Percentiles rank a stretch among this genome's conserved stretches.
Conservation (phyloP, 2,113 vertebrate genomes). For the Columbina picui region DNA sequence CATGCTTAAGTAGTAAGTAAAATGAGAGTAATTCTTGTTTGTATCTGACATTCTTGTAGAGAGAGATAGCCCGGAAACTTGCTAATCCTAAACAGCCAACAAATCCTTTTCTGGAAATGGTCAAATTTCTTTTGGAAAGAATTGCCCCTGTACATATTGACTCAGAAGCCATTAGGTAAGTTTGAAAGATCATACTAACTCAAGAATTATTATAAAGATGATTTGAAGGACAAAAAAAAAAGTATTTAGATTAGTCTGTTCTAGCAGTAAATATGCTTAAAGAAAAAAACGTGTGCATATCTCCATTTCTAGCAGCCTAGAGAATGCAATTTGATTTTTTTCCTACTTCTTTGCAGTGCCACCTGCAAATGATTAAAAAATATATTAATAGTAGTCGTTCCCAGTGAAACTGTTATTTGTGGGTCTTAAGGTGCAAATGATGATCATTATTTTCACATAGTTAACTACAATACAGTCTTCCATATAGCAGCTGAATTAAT, state of each 20-base stretch:
- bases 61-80: conserved; percentile 97
- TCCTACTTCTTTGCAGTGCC: background rate
- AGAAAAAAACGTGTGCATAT: background rate
- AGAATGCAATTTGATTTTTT: background rate
- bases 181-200: background rate
- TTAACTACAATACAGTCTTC: background rate
- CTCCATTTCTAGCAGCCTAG: background rate
- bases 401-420: background rate
- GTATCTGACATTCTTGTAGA: conserved; percentile 75
- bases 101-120: conserved; percentile 99
- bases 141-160: conserved; percentile 99
- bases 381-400: background rate
- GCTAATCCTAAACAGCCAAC: conserved; percentile 98
- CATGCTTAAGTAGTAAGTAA: background rate
- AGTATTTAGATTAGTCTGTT: background rate
- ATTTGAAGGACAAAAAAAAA: background rate
- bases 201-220: background rate
- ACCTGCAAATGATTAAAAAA: background rate
- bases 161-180: conserved; percentile 98
- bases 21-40: background rate
- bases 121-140: conserved; percentile 98
- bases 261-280: background rate
- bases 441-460: background rate
- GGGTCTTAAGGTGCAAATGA: background rate
- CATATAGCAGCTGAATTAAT: conserved; percentile 7